These are phyloP conservation scores for Danio tinwini DNA, from an alignment of 2,797 vertebrate species.

Conservation along the genomic window DNA sequence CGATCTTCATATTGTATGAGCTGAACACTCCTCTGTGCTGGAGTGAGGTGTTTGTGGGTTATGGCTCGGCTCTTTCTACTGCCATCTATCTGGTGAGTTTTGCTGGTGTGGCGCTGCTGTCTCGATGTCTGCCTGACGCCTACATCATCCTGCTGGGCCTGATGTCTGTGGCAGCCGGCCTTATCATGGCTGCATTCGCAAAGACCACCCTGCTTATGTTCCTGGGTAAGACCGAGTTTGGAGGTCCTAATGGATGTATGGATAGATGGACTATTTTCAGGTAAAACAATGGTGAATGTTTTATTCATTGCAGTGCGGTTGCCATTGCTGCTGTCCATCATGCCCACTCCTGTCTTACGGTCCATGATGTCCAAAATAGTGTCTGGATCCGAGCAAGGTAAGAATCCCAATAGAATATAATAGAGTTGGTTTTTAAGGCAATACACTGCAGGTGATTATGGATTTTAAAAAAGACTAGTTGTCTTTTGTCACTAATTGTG, in stretches of 20 bases:
- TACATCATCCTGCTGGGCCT: slow-evolving; percentile 82
- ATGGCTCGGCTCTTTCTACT: slow-evolving; percentile 78
- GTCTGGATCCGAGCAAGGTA: slow-evolving; percentile 81
- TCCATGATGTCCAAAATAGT: slow-evolving; percentile 86
- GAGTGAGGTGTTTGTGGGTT: slow-evolving; percentile 85
- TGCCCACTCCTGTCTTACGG: slow-evolving; percentile 82
- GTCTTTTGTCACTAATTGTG: no score
- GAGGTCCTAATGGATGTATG: not conserved
- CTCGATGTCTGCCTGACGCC: slow-evolving; percentile 78
- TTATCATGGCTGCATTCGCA: slow-evolving; percentile 78
- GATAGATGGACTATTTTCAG: slow-evolving; percentile 5
- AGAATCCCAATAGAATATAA: slow-evolving; percentile 45
- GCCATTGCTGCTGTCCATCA: slow-evolving; percentile 74
- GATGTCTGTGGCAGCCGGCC: slow-evolving; percentile 77
- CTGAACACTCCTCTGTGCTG: slow-evolving; percentile 85
- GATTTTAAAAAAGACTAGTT: no score
- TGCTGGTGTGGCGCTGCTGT: slow-evolving; percentile 79
- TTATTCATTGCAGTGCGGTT: slow-evolving; percentile 76
- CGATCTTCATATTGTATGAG: slow-evolving; percentile 82
- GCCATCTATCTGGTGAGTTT: slow-evolving; percentile 81
- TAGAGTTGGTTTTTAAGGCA: not conserved
- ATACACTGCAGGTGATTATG: no score
- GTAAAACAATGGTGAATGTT: not conserved
- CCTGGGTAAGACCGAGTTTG: slow-evolving; percentile 76
- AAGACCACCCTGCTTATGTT: slow-evolving; percentile 84